Evolutionary conservation across 2,797 vertebrate species (phyloP).

Genomic region (Sebastes baramenuke): DNA sequence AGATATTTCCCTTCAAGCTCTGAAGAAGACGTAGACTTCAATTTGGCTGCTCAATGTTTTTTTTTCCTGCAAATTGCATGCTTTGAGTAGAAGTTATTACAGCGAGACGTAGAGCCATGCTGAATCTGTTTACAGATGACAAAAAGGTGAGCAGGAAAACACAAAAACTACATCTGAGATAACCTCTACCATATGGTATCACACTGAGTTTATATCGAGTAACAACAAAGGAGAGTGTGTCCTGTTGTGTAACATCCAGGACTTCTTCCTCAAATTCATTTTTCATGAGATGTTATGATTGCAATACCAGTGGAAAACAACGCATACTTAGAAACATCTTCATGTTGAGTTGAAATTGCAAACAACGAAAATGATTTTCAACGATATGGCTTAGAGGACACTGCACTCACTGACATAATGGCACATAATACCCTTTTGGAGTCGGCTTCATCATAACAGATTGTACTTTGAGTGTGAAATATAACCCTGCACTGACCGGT

Average conservation of each 20-base stretch:
- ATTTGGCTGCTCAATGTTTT: constrained; percentile 7
- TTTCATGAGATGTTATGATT: background rate
- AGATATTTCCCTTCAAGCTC: background rate
- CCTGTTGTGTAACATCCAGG: constrained; percentile 1
- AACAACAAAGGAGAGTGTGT: background rate
- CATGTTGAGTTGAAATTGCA: background rate
- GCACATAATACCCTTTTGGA: constrained; percentile 9
- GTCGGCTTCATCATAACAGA: background rate
- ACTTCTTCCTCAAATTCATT: background rate
- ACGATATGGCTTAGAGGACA: constrained; percentile 54
- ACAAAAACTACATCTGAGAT: background rate
- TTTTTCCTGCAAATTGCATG: constrained; percentile 20
- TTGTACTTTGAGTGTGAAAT: background rate
- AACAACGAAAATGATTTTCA: constrained; percentile 6
- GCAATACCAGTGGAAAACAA: background rate
- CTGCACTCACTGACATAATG: constrained; percentile 17
- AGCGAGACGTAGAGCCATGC: constrained; percentile 10
- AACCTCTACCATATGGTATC: background rate
- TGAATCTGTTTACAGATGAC: constrained; percentile 4
- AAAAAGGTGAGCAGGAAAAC: background rate
- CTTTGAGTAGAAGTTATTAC: constrained; percentile 6
- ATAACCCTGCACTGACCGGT: background rate
- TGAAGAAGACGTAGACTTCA: background rate
- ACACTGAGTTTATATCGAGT: background rate
- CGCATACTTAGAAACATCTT: background rate